Evolutionary conservation across 2,113 vertebrate species (phyloP), one percentile per base, ranked within the genome.

Genomic region (Aspidoscelis tigris): DNA sequence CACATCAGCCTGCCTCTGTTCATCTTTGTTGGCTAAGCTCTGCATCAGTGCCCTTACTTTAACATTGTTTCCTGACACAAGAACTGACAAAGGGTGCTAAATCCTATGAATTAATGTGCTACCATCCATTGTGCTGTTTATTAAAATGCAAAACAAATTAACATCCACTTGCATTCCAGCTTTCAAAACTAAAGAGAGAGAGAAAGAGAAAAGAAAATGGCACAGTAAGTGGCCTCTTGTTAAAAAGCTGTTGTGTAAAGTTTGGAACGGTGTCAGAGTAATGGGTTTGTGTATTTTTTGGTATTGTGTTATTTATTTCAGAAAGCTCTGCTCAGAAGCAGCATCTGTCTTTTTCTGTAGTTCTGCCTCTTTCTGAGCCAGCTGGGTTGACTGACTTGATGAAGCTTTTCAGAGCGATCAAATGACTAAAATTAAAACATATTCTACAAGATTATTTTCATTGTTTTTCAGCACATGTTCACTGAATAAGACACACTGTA

Each of bases 261-360:
- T 94, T 93, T 96, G 94, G 90, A 95, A 89, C 86, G 69, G 86
- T 93, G 87, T 94, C 91, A 93, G 92, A 93, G 71, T 84, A 85
- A 92, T 90, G 3, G 92, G 58, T 86, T 92, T 91, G 85, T 0
- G 69, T 33, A 66, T 24, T 41, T 80, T 88, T 93, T 14, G 58
- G 76, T 87, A 90, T 91, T 93, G 86, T 95, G 58, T 92, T 93
- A 76, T 94, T 94, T 95, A 93, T 88, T 91, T 80, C 82, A 81
- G 86, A 91, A 92, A 88, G 82, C 90, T 89, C 84, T 83, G 86
- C 81, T 93, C 84, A 84, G 84, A 88, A 90, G 87, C 66, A 90
- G 93, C 90, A 93, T 95, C 94, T 95, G 94, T 90, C 89, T 93
- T 87, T 92, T 86, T 90, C 71, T 91, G 91, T n/a, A 43, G 75